Percentiles rank a stretch among this genome's conserved stretches.
These are phyloP conservation scores for Polyommatus icarus DNA, from an alignment of 2,888 invertebrate species.

Conservation along the genomic window DNA sequence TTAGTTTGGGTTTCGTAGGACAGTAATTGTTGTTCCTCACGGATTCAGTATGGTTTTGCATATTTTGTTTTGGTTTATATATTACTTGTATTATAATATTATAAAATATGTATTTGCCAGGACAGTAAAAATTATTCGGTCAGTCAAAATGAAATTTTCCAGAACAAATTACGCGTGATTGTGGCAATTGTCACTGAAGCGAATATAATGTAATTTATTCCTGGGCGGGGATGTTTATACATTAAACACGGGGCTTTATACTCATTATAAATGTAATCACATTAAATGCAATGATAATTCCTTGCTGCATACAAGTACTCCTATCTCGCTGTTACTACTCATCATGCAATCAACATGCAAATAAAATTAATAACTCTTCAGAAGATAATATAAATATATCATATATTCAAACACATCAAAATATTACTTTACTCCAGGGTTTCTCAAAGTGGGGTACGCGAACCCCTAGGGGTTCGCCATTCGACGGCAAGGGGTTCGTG, in stretches of 20 bases:
- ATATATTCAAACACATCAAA: too few relatives aligned
- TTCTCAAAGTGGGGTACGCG: too few relatives aligned
- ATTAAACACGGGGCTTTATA: slow-evolving; percentile 20
- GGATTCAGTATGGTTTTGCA: too few relatives aligned
- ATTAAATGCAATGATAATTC: slow-evolving; percentile 18
- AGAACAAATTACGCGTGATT: slow-evolving; percentile 37
- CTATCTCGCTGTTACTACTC: background rate
- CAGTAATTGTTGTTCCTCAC: too few relatives aligned
- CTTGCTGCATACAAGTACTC: background rate
- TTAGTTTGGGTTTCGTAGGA: too few relatives aligned
- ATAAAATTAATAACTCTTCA: background rate
- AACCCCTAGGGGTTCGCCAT: too few relatives aligned
- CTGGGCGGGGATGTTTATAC: slow-evolving; percentile 15
- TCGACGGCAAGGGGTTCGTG: too few relatives aligned
- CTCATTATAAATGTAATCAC: slow-evolving; percentile 8
- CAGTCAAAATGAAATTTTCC: slow-evolving; percentile 31
- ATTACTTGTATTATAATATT: too few relatives aligned
- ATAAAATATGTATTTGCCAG: background rate
- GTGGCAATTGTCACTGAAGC: slow-evolving; percentile 36
- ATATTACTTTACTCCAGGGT: too few relatives aligned
- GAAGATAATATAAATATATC: background rate
- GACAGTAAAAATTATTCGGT: background rate
- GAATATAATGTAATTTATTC: slow-evolving; percentile 36
- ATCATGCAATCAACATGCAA: background rate
- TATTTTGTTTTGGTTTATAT: too few relatives aligned